Percentiles rank a stretch among this genome's conserved stretches.
These are phyloP conservation scores for Falco biarmicus DNA, from an alignment of 2,797 vertebrate species.

Conservation along the genomic window DNA sequence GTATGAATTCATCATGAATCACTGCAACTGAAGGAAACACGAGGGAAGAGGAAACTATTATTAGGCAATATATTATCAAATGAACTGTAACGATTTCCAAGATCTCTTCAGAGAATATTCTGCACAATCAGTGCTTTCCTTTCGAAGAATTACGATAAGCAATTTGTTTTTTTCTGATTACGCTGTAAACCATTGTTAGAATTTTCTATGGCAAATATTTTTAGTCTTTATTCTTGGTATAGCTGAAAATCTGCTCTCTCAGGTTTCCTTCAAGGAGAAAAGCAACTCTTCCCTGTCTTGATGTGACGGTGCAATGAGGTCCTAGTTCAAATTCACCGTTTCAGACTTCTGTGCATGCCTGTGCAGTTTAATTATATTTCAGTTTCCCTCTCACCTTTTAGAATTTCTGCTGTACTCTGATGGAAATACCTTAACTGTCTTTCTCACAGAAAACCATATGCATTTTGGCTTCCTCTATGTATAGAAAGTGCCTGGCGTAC, in stretches of 20 bases:
- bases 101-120: constrained; percentile 49
- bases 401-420: not conserved
- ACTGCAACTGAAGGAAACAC: constrained; percentile 4
- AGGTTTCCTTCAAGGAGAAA: not conserved
- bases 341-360: not conserved
- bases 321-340: not conserved
- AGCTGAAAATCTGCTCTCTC: not conserved
- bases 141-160: not conserved
- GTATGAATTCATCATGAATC: constrained; percentile 40
- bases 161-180: not conserved
- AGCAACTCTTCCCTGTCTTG: not conserved
- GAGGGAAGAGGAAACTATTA: constrained; percentile 48
- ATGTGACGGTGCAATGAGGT: not conserved
- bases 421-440: not conserved
- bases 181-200: not conserved
- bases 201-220: not conserved
- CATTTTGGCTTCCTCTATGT: not conserved
- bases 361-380: not conserved
- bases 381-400: not conserved
- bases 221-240: not conserved
- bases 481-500: not conserved
- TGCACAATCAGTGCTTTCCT: not conserved
- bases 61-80: constrained; percentile 49
- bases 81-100: not conserved
- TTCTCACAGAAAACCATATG: not conserved